These are phyloP conservation scores for Leptodactylus fuscus DNA, from an alignment of 2,113 vertebrate species.

Conservation along the genomic window DNA sequence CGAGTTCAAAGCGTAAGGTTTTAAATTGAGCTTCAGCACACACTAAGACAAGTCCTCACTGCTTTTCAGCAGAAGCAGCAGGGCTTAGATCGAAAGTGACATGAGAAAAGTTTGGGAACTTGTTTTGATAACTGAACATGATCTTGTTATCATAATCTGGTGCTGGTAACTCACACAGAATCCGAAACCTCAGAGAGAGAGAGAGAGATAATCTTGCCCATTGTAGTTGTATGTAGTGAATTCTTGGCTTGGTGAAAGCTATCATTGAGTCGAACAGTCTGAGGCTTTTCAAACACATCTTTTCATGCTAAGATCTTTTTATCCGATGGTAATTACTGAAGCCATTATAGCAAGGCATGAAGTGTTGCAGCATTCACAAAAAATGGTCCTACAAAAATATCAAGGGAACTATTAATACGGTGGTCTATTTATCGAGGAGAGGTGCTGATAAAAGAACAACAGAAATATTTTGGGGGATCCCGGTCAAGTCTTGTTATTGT, in stretches of 20 bases:
- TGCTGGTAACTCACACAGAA: constrained; percentile 89
- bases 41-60: constrained; percentile 77
- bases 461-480: constrained; percentile 39
- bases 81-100: constrained; percentile 91
- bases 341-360: constrained; percentile 77
- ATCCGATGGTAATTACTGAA: constrained; percentile 89
- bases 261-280: constrained; percentile 83
- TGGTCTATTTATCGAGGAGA: constrained; percentile 37
- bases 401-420: constrained; percentile 45
- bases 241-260: constrained; percentile 83
- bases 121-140: constrained; percentile 96
- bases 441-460: constrained; percentile 41
- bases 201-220: constrained; percentile 93
- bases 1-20: constrained; percentile 93
- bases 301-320: constrained; percentile 86
- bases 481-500: background rate
- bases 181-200: constrained; percentile 86
- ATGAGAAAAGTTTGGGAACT: constrained; percentile 99
- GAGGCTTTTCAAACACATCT: constrained; percentile 85
- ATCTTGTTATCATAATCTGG: constrained; percentile 98
- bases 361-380: constrained; percentile 60
- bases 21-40: constrained; percentile 88
- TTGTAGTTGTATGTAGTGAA: constrained; percentile 93
- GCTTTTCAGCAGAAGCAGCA: constrained; percentile 74
- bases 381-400: constrained; percentile 50